Base-by-base conservation (phyloP, 1,140 invertebrate species). In the Euglossa dilemma region DNA sequence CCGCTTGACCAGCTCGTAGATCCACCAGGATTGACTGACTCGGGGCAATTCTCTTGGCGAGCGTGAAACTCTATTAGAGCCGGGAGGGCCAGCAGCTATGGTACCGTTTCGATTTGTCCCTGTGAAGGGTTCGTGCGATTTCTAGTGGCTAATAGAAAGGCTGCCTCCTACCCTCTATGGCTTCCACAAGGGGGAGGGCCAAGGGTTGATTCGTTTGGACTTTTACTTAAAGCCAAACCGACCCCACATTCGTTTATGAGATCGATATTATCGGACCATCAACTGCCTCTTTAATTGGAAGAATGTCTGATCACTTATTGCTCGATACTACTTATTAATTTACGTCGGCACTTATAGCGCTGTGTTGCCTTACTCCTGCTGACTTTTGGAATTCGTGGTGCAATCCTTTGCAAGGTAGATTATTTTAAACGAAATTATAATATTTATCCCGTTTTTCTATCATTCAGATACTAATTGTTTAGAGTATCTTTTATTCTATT, bases 11-110 rank as follows among this genome's bases (percentile, higher is more conserved):
- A 86, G 83, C 54, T 79, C 52, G 71, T 47, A 50, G 66, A 75
- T 87, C 81, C 80, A n/a, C 43, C 64, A 52, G 73, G 66, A 77
- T 50, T 56, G 73, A 52, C 61, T 28, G 78, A 64, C 74, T 74
- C 70, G 70, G 52, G 69, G 50, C 81, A 86, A 86, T 84, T 83
- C 80, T 83, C 80, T 76, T 50, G 70, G 69, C 78, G 63, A 88
- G 86, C 86, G 87, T 88, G 83, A 87, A 88, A 88, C 86, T 88
- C 87, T 81, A 88, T 88, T 88, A 88, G 56, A 84, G 63, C 57
- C 20, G 25, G 50, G 28, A 28, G 80, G 28, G 63, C 67, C 80
- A 63, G 57, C n/a, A 16, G 57, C 59, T 20, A 50, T 16, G 36
- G 67, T 57, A 50, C 63, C 56, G 83, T 81, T 79, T 84, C 85